Percentiles rank a stretch among this genome's conserved stretches.
Evolutionary conservation across 2,113 vertebrate genomes (phyloP).

Genomic region (Indri indri): DNA sequence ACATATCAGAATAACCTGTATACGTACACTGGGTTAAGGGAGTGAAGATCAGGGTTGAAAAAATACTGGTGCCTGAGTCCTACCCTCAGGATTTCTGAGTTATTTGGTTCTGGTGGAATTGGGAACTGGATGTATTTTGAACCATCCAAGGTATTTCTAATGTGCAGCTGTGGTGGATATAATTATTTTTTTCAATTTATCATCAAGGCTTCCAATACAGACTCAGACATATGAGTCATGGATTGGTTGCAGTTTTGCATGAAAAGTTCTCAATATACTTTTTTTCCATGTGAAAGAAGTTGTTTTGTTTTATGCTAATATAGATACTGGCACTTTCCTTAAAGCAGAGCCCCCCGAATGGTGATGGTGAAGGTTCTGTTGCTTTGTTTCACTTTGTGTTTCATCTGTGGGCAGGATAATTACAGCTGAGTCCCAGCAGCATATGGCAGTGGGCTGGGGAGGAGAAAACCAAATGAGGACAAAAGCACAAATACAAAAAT

Average conservation of each 20-base stretch:
- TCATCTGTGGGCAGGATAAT: slow-evolving; percentile 52
- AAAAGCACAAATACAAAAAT: slow-evolving; percentile 75
- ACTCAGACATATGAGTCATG: background rate
- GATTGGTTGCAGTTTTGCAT: background rate
- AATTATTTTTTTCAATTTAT: background rate
- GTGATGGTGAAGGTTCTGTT: background rate
- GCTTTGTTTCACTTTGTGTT: slow-evolving; percentile 54
- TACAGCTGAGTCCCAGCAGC: slow-evolving; percentile 70
- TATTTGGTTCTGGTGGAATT: background rate
- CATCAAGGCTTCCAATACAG: background rate
- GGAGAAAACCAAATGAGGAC: slow-evolving; percentile 62
- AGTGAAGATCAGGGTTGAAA: background rate
- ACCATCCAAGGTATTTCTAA: background rate
- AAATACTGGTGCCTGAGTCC: background rate
- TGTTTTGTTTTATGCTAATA: background rate
- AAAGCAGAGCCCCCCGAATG: background rate
- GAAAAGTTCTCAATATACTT: background rate
- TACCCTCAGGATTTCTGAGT: background rate
- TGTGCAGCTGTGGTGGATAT: background rate
- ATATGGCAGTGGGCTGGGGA: slow-evolving; percentile 66
- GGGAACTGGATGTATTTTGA: background rate
- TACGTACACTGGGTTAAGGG: no score
- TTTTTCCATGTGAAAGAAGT: background rate
- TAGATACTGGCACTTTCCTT: background rate
- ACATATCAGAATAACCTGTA: background rate